phyloP scores from a whole-genome alignment of 2,888 invertebrate species.

The Neoascia interrupta region DNA sequence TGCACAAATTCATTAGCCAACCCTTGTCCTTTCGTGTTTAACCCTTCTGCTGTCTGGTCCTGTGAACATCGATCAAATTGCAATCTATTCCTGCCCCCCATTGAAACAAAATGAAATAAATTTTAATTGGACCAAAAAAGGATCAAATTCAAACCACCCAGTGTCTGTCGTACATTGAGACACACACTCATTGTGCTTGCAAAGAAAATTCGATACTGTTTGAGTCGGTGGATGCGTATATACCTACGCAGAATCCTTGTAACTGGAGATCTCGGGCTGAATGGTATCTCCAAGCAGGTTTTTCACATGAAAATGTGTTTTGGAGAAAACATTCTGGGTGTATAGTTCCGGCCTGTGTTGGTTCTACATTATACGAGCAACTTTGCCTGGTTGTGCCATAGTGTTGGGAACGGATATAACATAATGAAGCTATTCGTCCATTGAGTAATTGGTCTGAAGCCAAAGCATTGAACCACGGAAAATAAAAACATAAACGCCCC shows the following conservation, averaged over 20 bases:
- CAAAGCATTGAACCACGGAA: constrained; percentile 51
- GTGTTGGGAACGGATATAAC: constrained; percentile 58
- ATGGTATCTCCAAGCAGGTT: too few species aligned
- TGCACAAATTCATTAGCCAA: background rate
- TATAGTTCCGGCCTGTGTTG: too few species aligned
- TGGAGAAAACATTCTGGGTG: too few species aligned
- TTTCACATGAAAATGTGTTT: too few species aligned
- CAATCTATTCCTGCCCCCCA: background rate
- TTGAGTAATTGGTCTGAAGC: constrained; percentile 22
- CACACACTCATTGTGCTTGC: background rate
- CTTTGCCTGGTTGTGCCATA: too few species aligned
- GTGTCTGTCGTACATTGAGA: background rate
- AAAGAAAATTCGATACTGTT: constrained; percentile 2
- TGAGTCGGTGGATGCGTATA: background rate
- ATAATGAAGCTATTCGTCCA: constrained; percentile 46
- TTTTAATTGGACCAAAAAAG: constrained; percentile 46
- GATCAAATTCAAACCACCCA: constrained; percentile 38
- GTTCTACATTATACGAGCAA: too few species aligned
- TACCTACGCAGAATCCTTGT: background rate
- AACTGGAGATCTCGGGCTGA: too few species aligned
- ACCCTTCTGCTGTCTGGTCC: background rate
- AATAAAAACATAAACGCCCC: constrained; percentile 46
- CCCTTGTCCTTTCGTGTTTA: background rate
- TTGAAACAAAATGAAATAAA: constrained; percentile 27
- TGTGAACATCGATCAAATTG: constrained; percentile 20